Percentiles rank a stretch among this genome's conserved stretches.
Evolutionary conservation across 2,888 invertebrate genomes (phyloP).

Genomic region (Hydroisotoma schaefferi): DNA sequence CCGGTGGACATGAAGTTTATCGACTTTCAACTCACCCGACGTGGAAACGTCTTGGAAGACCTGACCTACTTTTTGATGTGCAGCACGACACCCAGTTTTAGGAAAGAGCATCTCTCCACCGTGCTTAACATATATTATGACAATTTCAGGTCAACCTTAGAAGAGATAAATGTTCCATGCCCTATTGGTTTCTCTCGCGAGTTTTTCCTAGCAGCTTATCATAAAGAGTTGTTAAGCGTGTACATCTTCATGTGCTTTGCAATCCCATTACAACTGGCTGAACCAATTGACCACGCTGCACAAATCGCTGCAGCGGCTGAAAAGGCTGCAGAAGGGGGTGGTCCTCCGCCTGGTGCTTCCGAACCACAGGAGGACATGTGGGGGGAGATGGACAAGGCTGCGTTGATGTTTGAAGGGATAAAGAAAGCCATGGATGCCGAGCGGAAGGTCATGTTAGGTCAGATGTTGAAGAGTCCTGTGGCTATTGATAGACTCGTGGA

Average conservation of each 20-base stretch:
- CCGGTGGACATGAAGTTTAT: conserved; percentile 30
- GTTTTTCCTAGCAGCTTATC: conserved; percentile 27
- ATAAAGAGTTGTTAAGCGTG: conserved; percentile 16
- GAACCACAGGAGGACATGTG: not conserved
- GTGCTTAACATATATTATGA: conserved; percentile 33
- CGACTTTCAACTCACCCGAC: conserved; percentile 40
- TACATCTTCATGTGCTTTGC: conserved; percentile 41
- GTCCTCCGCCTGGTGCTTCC: not conserved
- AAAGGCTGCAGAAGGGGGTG: not conserved
- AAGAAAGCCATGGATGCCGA: conserved; percentile 1
- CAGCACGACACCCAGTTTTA: conserved; percentile 37
- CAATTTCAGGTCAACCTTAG: conserved; percentile 25
- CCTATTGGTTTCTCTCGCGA: conserved; percentile 35
- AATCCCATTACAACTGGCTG: conserved; percentile 39
- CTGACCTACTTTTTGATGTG: conserved; percentile 38
- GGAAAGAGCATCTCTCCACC: conserved; percentile 27
- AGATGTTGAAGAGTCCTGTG: conserved; percentile 18
- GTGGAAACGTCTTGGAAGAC: conserved; percentile 39
- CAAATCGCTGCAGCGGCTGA: not conserved
- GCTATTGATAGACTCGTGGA: conserved; percentile 24
- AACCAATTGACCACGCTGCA: conserved; percentile 11
- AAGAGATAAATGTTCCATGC: conserved; percentile 17
- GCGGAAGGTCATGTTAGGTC: not conserved
- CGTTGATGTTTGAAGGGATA: not conserved
- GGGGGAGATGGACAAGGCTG: not conserved